phyloP scores from a whole-genome alignment of 1,140 invertebrate species.

The Chrysomallon squamiferum region DNA sequence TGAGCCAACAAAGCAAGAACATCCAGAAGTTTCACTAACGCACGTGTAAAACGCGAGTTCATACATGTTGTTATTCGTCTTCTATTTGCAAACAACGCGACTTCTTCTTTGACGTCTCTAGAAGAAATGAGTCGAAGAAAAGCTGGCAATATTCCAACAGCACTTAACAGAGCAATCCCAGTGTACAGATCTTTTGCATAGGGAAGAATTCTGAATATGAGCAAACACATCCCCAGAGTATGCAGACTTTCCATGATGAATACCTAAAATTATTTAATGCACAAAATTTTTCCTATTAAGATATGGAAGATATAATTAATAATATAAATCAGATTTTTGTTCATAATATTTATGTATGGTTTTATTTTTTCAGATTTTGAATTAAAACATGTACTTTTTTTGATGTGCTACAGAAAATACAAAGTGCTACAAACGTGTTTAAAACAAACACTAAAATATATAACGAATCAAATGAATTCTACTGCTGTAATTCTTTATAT shows the following conservation, averaged over 20 bases:
- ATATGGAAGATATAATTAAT: too few relatives aligned
- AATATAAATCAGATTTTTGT: too few relatives aligned
- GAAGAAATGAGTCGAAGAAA: constrained; percentile 54
- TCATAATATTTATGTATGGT: too few relatives aligned
- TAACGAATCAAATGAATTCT: too few relatives aligned
- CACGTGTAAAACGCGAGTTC: not conserved
- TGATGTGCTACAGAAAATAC: too few relatives aligned
- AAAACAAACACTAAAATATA: too few relatives aligned
- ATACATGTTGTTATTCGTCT: not conserved
- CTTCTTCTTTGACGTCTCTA: not conserved
- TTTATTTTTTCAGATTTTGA: too few relatives aligned
- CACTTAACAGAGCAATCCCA: constrained; percentile 92
- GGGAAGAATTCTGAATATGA: constrained; percentile 86
- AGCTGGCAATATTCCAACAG: constrained; percentile 87
- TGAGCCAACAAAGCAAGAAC: constrained; percentile 20
- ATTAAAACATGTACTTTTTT: too few relatives aligned
- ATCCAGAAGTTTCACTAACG: constrained; percentile 13
- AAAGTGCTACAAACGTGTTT: too few relatives aligned
- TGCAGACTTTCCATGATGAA: constrained; percentile 83
- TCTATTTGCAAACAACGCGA: too few relatives aligned
- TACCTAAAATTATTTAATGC: constrained; percentile 46
- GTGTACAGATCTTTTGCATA: constrained; percentile 89
- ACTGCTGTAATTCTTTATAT: too few relatives aligned
- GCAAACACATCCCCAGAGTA: constrained; percentile 81
- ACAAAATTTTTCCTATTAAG: too few relatives aligned